Evolutionary conservation across 1,140 invertebrate species (phyloP), one percentile per base, ranked within the genome.

Genomic region (Mactra quadrangularis): DNA sequence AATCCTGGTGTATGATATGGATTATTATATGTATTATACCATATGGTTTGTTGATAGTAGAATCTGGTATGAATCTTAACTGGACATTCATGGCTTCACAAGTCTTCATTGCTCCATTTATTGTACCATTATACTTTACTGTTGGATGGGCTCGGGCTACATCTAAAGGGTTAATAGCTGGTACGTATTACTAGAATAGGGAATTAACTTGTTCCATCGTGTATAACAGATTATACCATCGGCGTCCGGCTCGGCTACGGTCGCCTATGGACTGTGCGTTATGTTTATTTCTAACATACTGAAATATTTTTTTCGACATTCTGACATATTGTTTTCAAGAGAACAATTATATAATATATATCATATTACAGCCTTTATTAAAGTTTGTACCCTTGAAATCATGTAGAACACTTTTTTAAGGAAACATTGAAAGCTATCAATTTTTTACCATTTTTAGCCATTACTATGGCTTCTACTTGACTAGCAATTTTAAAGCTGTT

Each of bases 1-100:
- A 89, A 59, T 87, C 76, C 72, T 86, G 85, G 85, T 86, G 85
- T 50, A 87, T 89, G 55, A 57, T 89, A 15, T 84, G 83, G 83
- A 79, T 89, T 11, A 83, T 87, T 22, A 74, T 87, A 15, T 71
- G 35, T 13, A 86, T 89, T 27, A 64, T 89, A 6, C 88, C 88
- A 1, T 83, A 86, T 15, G 88, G 88, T 1, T 64, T 89, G 53
- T 19, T 84, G 15, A 57, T 89, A 13, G 50, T 82, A 27, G 71
- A 74, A 19, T 78, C 77, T 2, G 86, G 85, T 7, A 78, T 89
- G 15, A 85, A 89, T 60, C 85, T 88, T 3, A 89, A 89, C 84
- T 89, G 87, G 86, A 81, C 84, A 2, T 72, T 88, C 25, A 45
- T 87, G 64, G 82, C 79, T 1, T 85, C 85, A 15, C 60, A 75